These are phyloP conservation scores for Aphidius gifuensis DNA, from an alignment of 1,140 invertebrate species.

Conservation along the genomic window DNA sequence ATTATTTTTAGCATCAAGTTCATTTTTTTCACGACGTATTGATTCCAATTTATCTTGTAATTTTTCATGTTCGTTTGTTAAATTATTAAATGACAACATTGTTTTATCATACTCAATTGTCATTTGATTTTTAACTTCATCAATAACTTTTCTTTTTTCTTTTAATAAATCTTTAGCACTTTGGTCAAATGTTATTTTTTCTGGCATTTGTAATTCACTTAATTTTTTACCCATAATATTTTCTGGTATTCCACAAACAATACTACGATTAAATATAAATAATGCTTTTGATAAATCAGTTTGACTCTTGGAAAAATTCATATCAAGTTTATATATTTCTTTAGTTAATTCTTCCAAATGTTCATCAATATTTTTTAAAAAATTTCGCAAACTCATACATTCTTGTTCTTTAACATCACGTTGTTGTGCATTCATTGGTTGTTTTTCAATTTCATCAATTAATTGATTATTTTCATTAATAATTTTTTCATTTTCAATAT, in stretches of 20 bases:
- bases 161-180: constrained; percentile 32
- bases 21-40: constrained; percentile 28
- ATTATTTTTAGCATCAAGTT: constrained; percentile 27
- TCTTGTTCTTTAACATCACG: constrained; percentile 34
- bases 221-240: constrained; percentile 25
- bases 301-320: constrained; percentile 34
- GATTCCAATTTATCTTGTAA: constrained; percentile 24
- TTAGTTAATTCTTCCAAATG: constrained; percentile 43
- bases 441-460: constrained; percentile 28
- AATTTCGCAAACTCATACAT: constrained; percentile 34
- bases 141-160: constrained; percentile 30
- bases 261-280: constrained; percentile 39
- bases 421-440: constrained; percentile 37
- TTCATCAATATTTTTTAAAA: constrained; percentile 34
- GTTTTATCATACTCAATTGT: constrained; percentile 26
- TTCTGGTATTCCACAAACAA: constrained; percentile 33
- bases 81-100: constrained; percentile 22
- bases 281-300: constrained; percentile 37
- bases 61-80: constrained; percentile 29
- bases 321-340: constrained; percentile 38
- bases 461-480: constrained; percentile 29
- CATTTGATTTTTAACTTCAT: constrained; percentile 29
- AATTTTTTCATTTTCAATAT: constrained; percentile 27
- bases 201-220: constrained; percentile 39
- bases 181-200: constrained; percentile 30